phyloP scores from a whole-genome alignment of 2,888 invertebrate genomes.

The Alcis repandata region DNA sequence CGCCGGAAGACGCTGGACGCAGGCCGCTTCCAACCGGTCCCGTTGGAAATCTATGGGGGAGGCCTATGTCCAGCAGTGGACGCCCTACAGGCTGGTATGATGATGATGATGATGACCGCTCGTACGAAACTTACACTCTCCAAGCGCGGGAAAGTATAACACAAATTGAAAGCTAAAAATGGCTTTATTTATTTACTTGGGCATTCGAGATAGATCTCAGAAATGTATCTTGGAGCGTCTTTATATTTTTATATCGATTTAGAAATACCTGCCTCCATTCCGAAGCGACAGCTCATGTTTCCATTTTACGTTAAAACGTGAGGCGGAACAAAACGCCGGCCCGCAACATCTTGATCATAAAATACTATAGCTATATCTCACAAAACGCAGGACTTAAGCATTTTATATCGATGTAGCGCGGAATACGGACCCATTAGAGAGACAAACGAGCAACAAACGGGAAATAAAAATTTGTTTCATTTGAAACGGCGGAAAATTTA shows the following conservation, averaged over 20 bases:
- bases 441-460: constrained; percentile 50
- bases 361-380: constrained; percentile 49
- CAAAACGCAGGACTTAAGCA: constrained; percentile 49
- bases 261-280: constrained; percentile 34
- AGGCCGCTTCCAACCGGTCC: too few species aligned
- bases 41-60: too few species aligned
- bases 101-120: too few species aligned
- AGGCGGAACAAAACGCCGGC: constrained; percentile 34
- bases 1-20: too few species aligned
- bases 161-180: constrained; percentile 23
- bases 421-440: constrained; percentile 49
- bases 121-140: constrained; percentile 9
- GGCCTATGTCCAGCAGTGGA: too few species aligned
- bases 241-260: constrained; percentile 32
- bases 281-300: constrained; percentile 35
- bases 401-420: constrained; percentile 51
- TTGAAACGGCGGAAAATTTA: constrained; percentile 47
- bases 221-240: constrained; percentile 23
- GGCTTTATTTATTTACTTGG: constrained; percentile 26
- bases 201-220: constrained; percentile 21
- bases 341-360: constrained; percentile 46
- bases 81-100: too few species aligned
- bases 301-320: constrained; percentile 38
- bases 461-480: constrained; percentile 51
- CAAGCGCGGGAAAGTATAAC: constrained; percentile 3